phyloP scores from a whole-genome alignment of 1,140 invertebrate species.

The Tetraneura akinire region DNA sequence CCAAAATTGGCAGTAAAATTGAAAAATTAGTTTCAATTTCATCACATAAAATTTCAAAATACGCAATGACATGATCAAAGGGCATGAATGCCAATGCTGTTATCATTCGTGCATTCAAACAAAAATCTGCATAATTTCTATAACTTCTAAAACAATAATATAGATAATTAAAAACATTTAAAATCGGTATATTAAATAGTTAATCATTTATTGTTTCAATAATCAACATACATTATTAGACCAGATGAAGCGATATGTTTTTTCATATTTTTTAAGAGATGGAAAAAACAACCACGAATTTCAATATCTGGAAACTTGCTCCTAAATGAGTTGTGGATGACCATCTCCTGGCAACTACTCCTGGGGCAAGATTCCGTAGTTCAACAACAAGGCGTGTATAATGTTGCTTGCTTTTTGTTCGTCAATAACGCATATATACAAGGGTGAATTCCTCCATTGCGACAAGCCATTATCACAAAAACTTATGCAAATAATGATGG shows the following conservation, averaged over 20 bases:
- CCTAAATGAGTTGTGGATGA: neutral
- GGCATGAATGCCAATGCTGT: no score
- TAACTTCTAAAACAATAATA: no score
- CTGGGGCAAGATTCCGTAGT: neutral
- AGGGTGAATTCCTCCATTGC: neutral
- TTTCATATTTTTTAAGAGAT: constrained; percentile 1
- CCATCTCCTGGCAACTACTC: neutral
- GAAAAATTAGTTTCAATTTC: no score
- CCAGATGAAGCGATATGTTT: neutral
- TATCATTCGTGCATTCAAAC: no score
- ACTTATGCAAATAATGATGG: neutral
- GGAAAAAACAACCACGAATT: constrained; percentile 22
- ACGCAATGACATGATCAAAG: no score
- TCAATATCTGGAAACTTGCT: neutral
- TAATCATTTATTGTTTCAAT: no score
- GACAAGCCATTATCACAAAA: neutral
- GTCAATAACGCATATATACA: constrained; percentile 9
- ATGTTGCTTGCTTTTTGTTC: constrained; percentile 16
- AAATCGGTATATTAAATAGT: no score
- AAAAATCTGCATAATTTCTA: neutral
- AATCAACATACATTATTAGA: neutral
- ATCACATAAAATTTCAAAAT: no score
- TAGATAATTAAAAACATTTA: no score
- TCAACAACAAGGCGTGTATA: neutral
- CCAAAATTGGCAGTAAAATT: no score